Conservation (phyloP, 2,888 invertebrate genomes). For the Oscheius sp. region DNA sequence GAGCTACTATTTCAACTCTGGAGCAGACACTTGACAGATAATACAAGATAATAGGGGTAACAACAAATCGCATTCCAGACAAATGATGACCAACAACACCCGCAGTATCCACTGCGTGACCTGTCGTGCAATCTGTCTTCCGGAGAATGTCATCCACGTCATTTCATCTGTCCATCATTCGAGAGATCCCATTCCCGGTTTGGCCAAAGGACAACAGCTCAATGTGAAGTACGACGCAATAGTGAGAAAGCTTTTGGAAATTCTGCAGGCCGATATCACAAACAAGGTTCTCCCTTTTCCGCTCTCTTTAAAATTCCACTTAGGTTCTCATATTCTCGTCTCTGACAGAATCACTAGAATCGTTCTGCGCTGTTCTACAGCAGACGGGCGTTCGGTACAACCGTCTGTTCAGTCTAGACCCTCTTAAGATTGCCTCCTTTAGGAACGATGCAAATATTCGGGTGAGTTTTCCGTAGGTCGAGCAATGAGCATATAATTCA, state of each 20-base stretch:
- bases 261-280: background rate
- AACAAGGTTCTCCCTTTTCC: constrained; percentile 10
- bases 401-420: constrained; percentile 8
- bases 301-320: background rate
- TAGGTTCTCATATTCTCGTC: constrained; percentile 28
- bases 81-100: no score
- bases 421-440: constrained; percentile 14
- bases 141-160: constrained; percentile 15
- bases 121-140: constrained; percentile 5
- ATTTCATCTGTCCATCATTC: background rate
- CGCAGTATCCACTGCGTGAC: constrained; percentile 20
- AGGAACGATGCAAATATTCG: constrained; percentile 11
- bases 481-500: constrained; percentile 3
- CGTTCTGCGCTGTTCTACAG: constrained; percentile 10
- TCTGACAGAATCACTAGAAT: constrained; percentile 7
- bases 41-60: no score
- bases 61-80: no score
- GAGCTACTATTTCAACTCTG: no score
- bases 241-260: background rate
- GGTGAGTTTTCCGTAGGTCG: background rate
- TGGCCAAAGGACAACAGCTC: constrained; percentile 3
- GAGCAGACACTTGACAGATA: no score
- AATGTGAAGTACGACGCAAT: constrained; percentile 19
- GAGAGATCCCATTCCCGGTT: background rate
- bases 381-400: background rate